These are phyloP conservation scores for Dicranocentrus wangi DNA, from an alignment of 2,888 invertebrate genomes.

Conservation along the genomic window DNA sequence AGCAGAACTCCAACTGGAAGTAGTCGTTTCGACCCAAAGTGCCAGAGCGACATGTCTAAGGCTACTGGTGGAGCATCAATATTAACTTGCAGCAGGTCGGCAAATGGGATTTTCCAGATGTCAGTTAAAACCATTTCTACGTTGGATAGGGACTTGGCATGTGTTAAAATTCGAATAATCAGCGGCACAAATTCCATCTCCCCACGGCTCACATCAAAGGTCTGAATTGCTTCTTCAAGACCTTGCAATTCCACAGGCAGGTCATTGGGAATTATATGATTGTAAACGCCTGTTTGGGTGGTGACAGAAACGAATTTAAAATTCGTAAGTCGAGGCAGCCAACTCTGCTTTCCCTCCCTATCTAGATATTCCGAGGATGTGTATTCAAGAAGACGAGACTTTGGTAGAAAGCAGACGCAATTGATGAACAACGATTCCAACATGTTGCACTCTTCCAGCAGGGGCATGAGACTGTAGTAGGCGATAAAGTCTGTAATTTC, in stretches of 20 bases:
- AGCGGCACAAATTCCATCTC: constrained; percentile 57
- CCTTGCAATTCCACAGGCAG: constrained; percentile 4
- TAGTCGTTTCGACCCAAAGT: constrained; percentile 44
- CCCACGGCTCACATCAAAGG: constrained; percentile 41
- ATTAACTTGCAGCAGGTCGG: constrained; percentile 38
- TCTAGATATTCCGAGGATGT: constrained; percentile 24
- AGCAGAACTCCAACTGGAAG: constrained; percentile 34
- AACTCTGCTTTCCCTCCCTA: constrained; percentile 10
- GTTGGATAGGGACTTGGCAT: constrained; percentile 15
- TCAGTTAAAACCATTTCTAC: constrained; percentile 48
- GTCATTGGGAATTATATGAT: constrained; percentile 31
- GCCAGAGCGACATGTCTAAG: constrained; percentile 44
- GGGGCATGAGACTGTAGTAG: constrained; percentile 53
- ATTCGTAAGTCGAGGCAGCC: constrained; percentile 39
- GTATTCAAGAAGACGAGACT: constrained; percentile 40
- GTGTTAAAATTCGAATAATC: constrained; percentile 30
- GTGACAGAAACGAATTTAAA: constrained; percentile 46
- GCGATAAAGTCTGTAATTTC: constrained; percentile 48
- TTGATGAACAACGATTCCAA: constrained; percentile 31
- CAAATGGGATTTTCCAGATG: constrained; percentile 53
- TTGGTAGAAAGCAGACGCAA: constrained; percentile 44
- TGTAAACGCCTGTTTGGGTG: constrained; percentile 45
- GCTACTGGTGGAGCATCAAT: constrained; percentile 16
- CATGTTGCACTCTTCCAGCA: constrained; percentile 46
- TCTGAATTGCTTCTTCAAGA: constrained; percentile 14